phyloP scores from a whole-genome alignment of 2,113 vertebrate species.

The Australoheros scitulus region DNA sequence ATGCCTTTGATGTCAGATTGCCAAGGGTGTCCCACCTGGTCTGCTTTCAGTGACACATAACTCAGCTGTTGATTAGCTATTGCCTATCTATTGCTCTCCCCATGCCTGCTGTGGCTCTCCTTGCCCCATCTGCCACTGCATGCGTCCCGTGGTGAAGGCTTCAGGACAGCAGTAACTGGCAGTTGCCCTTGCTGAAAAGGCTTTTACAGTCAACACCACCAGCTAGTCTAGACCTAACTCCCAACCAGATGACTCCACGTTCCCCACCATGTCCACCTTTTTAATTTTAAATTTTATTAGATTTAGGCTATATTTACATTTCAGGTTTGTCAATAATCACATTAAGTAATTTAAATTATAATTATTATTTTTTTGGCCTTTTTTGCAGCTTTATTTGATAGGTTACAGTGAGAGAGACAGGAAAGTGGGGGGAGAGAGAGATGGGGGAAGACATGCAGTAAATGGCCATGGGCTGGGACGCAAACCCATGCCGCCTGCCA shows the following conservation, averaged over 20 bases:
- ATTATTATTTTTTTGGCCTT: neutral
- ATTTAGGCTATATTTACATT: neutral
- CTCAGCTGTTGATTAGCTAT: neutral
- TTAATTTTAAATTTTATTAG: neutral
- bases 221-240: neutral
- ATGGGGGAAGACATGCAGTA: too few species aligned
- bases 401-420: too few species aligned
- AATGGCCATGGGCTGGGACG: too few species aligned
- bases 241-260: neutral
- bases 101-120: neutral
- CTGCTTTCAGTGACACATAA: neutral
- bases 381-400: too few species aligned
- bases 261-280: too few species aligned
- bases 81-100: neutral
- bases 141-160: rapidly evolving
- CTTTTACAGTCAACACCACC: neutral
- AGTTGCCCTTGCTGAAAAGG: neutral
- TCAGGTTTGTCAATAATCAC: neutral
- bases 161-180: neutral
- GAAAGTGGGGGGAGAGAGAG: too few species aligned
- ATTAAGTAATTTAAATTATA: neutral
- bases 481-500: too few species aligned
- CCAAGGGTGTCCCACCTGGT: neutral
- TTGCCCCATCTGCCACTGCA: neutral
- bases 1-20: neutral